Conservation (phyloP, 37 sponge, comb jelly and placozoan species). For the Lycopodina hypogea region DNA sequence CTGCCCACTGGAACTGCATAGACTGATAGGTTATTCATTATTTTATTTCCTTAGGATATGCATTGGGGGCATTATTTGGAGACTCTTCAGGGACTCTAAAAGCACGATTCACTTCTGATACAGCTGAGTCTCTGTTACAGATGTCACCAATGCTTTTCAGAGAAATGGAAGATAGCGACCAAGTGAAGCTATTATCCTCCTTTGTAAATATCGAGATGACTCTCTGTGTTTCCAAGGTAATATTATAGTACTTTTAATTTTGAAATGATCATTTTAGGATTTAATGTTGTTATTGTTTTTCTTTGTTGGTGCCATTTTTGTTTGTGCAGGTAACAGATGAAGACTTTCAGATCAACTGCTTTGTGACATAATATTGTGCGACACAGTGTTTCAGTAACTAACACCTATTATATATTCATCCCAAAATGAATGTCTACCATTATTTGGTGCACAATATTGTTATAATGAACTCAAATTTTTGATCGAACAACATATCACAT, state of each 20-base stretch:
- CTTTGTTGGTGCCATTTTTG: neutral
- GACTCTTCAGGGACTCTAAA: constrained; percentile 10
- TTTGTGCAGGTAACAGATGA: neutral
- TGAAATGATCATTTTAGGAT: neutral
- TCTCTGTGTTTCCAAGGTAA: constrained; percentile 17
- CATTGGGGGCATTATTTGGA: neutral
- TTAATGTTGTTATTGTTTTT: neutral
- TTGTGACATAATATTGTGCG: too few relatives aligned
- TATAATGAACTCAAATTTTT: too few relatives aligned
- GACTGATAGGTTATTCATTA: too few relatives aligned
- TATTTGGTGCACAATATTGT: too few relatives aligned
- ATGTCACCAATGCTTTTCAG: neutral
- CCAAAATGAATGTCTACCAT: too few relatives aligned
- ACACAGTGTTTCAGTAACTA: too few relatives aligned
- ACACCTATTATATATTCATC: too few relatives aligned
- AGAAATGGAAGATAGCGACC: neutral
- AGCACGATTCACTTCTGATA: neutral
- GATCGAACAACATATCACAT: too few relatives aligned
- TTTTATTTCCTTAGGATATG: too few relatives aligned
- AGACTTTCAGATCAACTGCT: too few relatives aligned
- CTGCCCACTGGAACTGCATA: too few relatives aligned
- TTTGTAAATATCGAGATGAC: neutral
- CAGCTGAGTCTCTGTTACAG: constrained; percentile 15
- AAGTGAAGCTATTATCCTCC: neutral
- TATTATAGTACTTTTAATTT: too few relatives aligned